Conservation (phyloP, 2,113 vertebrate genomes). For the Syrmaticus mikado region DNA sequence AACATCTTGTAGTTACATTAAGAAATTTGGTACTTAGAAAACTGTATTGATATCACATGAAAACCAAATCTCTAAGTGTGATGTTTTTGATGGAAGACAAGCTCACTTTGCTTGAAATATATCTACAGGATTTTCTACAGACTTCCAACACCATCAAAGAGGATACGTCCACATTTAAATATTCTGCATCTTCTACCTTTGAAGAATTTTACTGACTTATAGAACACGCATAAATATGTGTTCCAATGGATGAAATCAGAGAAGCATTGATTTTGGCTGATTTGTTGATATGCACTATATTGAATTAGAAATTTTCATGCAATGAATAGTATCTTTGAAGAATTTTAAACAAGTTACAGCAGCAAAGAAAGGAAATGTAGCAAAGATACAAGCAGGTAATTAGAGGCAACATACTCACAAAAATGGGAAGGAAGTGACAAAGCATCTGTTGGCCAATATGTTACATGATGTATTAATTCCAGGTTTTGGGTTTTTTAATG, state of each 20-base stretch:
- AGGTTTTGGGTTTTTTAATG: neutral
- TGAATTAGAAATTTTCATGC: neutral
- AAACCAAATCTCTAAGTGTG: neutral
- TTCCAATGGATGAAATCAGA: neutral
- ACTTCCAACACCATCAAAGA: neutral
- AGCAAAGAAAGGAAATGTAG: neutral
- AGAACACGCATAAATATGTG: neutral
- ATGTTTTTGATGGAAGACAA: neutral
- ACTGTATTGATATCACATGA: neutral
- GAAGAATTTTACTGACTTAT: neutral
- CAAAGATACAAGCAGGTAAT: neutral
- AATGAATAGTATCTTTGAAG: neutral
- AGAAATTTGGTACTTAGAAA: neutral
- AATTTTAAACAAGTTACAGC: neutral
- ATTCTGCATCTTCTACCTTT: neutral
- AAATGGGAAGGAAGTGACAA: slow-evolving; percentile 1
- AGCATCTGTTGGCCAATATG: slow-evolving; percentile 42
- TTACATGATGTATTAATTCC: neutral
- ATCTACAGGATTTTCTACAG: neutral
- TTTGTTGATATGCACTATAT: neutral
- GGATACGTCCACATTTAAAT: neutral
- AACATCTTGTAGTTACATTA: neutral
- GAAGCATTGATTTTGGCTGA: neutral
- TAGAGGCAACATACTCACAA: neutral
- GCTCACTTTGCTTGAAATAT: neutral